phyloP scores from a whole-genome alignment of 2,888 invertebrate species.

The Coleophora deauratella region DNA sequence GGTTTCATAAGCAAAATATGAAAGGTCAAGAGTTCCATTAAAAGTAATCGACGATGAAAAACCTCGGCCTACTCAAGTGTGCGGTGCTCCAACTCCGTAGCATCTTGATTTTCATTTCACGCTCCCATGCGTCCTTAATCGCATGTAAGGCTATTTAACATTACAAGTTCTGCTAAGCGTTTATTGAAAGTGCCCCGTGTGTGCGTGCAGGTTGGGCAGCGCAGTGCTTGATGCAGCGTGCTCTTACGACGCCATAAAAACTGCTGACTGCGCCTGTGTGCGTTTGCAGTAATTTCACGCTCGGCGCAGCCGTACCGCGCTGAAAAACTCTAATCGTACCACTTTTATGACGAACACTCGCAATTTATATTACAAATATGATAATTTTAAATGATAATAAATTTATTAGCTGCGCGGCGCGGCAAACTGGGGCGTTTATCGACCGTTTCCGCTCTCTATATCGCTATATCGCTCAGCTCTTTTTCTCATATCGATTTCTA shows the following conservation, averaged over 20 bases:
- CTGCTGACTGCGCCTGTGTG: slow-evolving; percentile 21
- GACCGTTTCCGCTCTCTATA: slow-evolving; percentile 51
- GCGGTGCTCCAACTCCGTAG: slow-evolving; percentile 7
- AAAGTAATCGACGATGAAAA: slow-evolving; percentile 16
- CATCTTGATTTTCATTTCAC: slow-evolving; percentile 48
- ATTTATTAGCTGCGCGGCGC: slow-evolving; percentile 34
- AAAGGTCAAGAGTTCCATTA: slow-evolving; percentile 32
- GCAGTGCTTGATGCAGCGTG: background rate
- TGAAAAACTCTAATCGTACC: slow-evolving; percentile 50
- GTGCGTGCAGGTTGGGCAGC: background rate
- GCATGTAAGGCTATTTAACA: slow-evolving; percentile 42
- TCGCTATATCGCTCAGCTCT: slow-evolving; percentile 18
- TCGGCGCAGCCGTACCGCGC: slow-evolving; percentile 34
- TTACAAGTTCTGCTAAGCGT: slow-evolving; percentile 35
- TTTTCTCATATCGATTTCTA: slow-evolving; percentile 48
- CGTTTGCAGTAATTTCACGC: slow-evolving; percentile 52
- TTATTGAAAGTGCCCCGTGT: slow-evolving; percentile 26
- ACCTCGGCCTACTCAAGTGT: background rate
- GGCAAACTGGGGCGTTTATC: slow-evolving; percentile 49
- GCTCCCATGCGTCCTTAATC: slow-evolving; percentile 42
- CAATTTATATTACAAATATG: slow-evolving; percentile 50
- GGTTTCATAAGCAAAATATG: no score
- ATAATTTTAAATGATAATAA: slow-evolving; percentile 53
- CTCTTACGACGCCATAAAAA: slow-evolving; percentile 17
- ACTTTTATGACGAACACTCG: slow-evolving; percentile 38